phyloP scores from a whole-genome alignment of 2,113 vertebrate genomes.

The Saimiri boliviensis region DNA sequence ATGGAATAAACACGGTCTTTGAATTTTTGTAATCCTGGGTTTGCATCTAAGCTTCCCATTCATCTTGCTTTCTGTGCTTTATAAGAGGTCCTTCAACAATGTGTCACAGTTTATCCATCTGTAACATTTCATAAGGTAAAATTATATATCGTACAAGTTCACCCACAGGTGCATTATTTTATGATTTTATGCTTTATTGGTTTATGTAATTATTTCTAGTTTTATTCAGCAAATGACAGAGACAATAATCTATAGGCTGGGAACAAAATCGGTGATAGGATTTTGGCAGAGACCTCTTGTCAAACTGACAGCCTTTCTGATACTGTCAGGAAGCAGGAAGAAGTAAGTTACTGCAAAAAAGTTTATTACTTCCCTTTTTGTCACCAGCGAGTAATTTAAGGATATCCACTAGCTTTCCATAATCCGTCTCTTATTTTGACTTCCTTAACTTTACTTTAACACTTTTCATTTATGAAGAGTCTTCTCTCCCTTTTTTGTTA shows the following conservation, averaged over 20 bases:
- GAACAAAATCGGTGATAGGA: not conserved
- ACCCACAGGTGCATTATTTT: not conserved
- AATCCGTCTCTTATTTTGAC: not conserved
- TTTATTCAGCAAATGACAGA: not conserved
- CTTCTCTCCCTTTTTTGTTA: accelerated
- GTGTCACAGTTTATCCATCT: not conserved
- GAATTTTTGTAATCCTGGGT: not conserved
- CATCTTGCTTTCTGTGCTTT: not conserved
- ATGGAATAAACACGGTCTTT: not conserved
- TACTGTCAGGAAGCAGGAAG: not conserved
- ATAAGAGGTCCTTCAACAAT: not conserved
- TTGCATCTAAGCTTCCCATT: not conserved
- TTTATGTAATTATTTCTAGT: not conserved
- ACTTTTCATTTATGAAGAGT: not conserved
- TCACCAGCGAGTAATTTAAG: not conserved
- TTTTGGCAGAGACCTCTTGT: not conserved
- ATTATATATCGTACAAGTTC: not conserved
- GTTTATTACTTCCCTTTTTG: not conserved
- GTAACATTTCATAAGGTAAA: not conserved
- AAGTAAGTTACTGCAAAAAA: not conserved
- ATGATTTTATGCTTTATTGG: not conserved
- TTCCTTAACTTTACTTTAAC: not conserved
- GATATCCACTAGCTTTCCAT: not conserved
- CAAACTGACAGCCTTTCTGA: not conserved
- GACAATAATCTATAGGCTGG: accelerated